Conservation (phyloP, 92 coral and sea anemone species). For the Zoanthus solanderi region DNA sequence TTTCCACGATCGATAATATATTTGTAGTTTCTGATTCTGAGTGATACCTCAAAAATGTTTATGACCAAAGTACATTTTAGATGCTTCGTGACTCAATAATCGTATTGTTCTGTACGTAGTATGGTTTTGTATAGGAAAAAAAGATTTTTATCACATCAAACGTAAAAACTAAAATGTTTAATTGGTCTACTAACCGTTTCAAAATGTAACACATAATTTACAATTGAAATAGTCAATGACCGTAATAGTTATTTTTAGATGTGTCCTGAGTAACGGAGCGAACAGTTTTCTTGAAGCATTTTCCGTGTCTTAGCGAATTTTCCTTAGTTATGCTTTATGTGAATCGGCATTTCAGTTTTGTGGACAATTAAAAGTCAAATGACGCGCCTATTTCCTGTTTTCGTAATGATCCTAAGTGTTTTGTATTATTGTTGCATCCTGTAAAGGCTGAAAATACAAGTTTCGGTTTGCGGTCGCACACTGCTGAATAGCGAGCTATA, state of each 20-base stretch:
- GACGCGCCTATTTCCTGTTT: conserved; percentile 53
- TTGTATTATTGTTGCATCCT: conserved; percentile 6
- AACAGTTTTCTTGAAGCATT: too few relatives aligned
- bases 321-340: neutral
- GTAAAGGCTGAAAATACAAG: neutral
- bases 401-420: conserved; percentile 6
- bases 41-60: neutral
- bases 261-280: neutral
- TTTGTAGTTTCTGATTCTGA: neutral
- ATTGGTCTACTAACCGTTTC: neutral
- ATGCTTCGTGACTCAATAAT: neutral
- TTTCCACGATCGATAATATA: neutral
- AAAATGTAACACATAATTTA: neutral
- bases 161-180: neutral
- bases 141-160: conserved; percentile 24
- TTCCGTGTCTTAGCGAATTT: neutral
- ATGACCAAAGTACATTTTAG: conserved; percentile 1
- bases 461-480: neutral
- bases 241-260: neutral
- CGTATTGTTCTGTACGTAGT: too few relatives aligned
- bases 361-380: conserved; percentile 10
- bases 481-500: neutral
- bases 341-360: conserved; percentile 28
- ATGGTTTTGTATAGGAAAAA: neutral
- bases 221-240: neutral